Evolutionary conservation across 2,113 vertebrate genomes (phyloP).

Genomic region (Barnardius zonarius): DNA sequence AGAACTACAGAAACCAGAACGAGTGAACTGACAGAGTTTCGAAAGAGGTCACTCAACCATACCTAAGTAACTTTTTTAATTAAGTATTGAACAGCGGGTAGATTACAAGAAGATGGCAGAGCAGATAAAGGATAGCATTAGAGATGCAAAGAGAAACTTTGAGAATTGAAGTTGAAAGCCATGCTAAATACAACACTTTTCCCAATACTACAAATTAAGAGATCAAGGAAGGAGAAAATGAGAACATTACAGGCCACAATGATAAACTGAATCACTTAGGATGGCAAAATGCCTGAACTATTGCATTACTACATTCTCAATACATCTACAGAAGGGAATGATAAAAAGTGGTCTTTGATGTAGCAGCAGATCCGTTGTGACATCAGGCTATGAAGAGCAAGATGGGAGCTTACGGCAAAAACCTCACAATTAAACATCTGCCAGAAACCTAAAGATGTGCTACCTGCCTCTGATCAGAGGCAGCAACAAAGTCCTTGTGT

Average conservation of each 20-base stretch:
- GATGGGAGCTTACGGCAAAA: background rate
- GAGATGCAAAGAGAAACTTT: slow-evolving; percentile 30
- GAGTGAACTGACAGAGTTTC: slow-evolving; percentile 23
- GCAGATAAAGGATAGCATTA: slow-evolving; percentile 1
- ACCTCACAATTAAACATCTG: background rate
- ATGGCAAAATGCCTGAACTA: slow-evolving; percentile 5
- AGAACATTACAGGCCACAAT: slow-evolving; percentile 2
- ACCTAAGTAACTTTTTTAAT: slow-evolving; percentile 34
- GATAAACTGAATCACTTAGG: slow-evolving; percentile 32
- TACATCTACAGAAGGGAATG: background rate
- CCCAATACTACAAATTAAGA: slow-evolving; percentile 29
- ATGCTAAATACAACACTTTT: slow-evolving; percentile 1
- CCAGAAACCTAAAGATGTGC: background rate
- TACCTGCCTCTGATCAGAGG: background rate
- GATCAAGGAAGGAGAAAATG: slow-evolving; percentile 38
- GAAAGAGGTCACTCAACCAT: slow-evolving; percentile 8
- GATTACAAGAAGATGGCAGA: slow-evolving; percentile 33
- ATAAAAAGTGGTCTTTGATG: background rate
- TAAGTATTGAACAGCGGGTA: slow-evolving; percentile 34
- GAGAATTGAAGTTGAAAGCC: slow-evolving; percentile 26
- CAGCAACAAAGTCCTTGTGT: background rate
- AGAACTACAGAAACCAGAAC: slow-evolving; percentile 22
- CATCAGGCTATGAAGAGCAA: background rate
- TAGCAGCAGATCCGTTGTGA: background rate
- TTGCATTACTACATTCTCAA: background rate